These are phyloP conservation scores for Aramus guarauna DNA, from an alignment of 2,113 vertebrate genomes.

Conservation along the genomic window DNA sequence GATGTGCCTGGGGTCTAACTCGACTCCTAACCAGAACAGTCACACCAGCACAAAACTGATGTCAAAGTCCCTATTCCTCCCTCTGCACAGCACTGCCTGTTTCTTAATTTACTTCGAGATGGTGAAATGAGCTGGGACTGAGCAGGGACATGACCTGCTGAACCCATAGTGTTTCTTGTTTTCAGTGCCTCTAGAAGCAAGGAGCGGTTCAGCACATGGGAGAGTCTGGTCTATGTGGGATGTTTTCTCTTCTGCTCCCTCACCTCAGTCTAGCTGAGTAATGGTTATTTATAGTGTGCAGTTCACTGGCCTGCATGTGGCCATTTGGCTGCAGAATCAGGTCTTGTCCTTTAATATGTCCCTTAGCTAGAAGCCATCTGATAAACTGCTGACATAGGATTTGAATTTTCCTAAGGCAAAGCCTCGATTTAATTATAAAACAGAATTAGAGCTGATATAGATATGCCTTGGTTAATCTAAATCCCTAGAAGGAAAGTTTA, in stretches of 20 bases:
- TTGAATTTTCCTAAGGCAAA: not conserved
- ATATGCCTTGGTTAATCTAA: not conserved
- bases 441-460: not conserved
- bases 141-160: not conserved
- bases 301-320: not conserved
- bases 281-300: not conserved
- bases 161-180: not conserved
- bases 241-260: not conserved
- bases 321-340: not conserved
- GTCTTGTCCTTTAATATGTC: not conserved
- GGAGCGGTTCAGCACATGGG: not conserved
- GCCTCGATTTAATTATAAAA: not conserved
- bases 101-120: not conserved
- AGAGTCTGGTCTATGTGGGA: not conserved
- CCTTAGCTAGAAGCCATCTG: not conserved
- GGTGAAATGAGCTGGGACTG: not conserved
- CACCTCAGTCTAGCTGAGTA: not conserved
- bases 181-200: not conserved
- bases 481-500: not conserved
- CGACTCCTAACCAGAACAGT: not conserved
- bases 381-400: not conserved
- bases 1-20: not conserved
- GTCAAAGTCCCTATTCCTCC: not conserved
- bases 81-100: not conserved
- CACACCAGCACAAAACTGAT: not conserved